phyloP scores from a whole-genome alignment of 2,797 vertebrate genomes.

The Dermochelys coriacea region DNA sequence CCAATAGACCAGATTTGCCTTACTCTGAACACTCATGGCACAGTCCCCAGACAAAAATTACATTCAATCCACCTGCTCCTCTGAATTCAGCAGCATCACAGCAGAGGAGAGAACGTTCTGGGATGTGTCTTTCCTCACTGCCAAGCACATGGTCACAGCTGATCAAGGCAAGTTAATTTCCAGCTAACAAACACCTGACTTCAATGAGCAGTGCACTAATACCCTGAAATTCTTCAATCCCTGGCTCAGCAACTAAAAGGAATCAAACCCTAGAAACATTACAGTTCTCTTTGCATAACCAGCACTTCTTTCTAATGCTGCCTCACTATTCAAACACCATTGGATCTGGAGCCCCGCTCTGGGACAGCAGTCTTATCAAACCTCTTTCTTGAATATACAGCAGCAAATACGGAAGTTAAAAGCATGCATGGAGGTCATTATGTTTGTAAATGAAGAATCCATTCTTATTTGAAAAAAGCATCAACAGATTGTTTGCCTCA shows the following conservation, averaged over 20 bases:
- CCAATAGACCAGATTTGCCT: not conserved
- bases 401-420: not conserved
- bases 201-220: not conserved
- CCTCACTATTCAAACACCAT: not conserved
- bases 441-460: not conserved
- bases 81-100: not conserved
- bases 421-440: not conserved
- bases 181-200: not conserved
- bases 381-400: not conserved
- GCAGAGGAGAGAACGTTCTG: not conserved
- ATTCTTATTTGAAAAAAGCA: not conserved
- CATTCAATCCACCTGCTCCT: not conserved
- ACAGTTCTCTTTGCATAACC: not conserved
- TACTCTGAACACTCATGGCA: not conserved
- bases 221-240: not conserved
- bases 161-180: not conserved
- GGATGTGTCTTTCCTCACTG: not conserved
- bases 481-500: not conserved
- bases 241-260: not conserved
- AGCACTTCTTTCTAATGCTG: not conserved
- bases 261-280: not conserved
- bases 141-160: not conserved
- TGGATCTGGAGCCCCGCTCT: not conserved
- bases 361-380: not conserved
- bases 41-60: not conserved